Conservation (phyloP, 2,888 invertebrate species). For the Microctonus brassicae region DNA sequence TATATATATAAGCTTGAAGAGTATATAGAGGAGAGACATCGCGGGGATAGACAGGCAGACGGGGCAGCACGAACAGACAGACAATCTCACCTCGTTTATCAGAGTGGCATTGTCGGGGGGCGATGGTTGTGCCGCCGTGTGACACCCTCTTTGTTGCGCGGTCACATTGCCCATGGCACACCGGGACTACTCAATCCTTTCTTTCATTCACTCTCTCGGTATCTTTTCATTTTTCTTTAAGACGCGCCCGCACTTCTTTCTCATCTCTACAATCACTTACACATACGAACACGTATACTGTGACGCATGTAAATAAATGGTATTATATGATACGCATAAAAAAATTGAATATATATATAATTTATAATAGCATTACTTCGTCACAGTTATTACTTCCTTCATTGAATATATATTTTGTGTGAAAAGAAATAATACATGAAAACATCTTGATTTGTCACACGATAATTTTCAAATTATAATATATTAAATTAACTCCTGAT, state of each 20-base stretch:
- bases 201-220: conserved; percentile 58
- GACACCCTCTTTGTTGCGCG: conserved; percentile 65
- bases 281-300: too few relatives aligned
- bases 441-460: too few relatives aligned
- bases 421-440: too few relatives aligned
- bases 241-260: conserved; percentile 27
- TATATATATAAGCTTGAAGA: too few relatives aligned
- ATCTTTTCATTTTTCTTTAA: conserved; percentile 61
- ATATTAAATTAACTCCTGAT: too few relatives aligned
- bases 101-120: conserved; percentile 62
- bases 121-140: conserved; percentile 59
- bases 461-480: too few relatives aligned
- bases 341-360: too few relatives aligned
- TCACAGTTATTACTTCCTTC: too few relatives aligned
- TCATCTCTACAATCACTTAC: neutral
- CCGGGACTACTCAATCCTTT: conserved; percentile 67
- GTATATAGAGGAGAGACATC: conserved; percentile 15
- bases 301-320: too few relatives aligned
- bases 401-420: too few relatives aligned
- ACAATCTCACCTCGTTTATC: conserved; percentile 69
- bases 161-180: conserved; percentile 57
- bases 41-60: conserved; percentile 46
- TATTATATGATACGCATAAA: too few relatives aligned
- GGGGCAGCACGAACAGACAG: conserved; percentile 56
- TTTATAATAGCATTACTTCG: too few relatives aligned